A percentile compares a stretch with the other conserved stretches of the same genome.
Conservation (phyloP, 2,113 vertebrate species). For the Varanus salvator region DNA sequence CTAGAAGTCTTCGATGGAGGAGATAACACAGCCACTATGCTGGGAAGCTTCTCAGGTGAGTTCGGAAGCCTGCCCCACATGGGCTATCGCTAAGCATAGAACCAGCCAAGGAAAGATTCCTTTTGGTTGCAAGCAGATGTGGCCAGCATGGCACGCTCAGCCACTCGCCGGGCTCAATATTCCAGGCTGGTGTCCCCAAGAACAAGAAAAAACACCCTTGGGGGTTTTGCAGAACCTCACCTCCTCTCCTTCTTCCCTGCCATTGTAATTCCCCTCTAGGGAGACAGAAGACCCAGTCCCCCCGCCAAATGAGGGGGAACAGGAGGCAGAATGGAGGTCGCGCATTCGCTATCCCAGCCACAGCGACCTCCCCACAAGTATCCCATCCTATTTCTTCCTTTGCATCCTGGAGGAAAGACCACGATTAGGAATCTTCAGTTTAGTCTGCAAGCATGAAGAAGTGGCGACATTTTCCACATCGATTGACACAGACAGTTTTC, state of each 20-base stretch:
- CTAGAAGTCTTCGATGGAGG: slow-evolving; percentile 97
- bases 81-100: neutral
- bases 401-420: neutral
- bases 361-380: neutral
- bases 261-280: neutral
- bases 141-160: neutral
- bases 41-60: slow-evolving; percentile 97
- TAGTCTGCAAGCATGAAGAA: neutral
- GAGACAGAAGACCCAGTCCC: neutral
- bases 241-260: no score
- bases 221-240: no score
- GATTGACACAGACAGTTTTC: neutral
- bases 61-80: neutral
- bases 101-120: neutral
- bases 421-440: neutral
- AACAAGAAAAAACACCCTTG: neutral
- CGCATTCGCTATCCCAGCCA: neutral
- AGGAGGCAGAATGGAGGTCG: neutral
- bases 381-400: neutral
- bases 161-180: no score
- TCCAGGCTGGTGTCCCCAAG: no score
- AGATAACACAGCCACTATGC: slow-evolving; percentile 95
- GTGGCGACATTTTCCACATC: neutral
- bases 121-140: neutral
- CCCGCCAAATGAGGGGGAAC: neutral